Evolutionary conservation across 2,888 invertebrate genomes (phyloP), one percentile per base, ranked within the genome.

Genomic region (Orchesellides sinensis): DNA sequence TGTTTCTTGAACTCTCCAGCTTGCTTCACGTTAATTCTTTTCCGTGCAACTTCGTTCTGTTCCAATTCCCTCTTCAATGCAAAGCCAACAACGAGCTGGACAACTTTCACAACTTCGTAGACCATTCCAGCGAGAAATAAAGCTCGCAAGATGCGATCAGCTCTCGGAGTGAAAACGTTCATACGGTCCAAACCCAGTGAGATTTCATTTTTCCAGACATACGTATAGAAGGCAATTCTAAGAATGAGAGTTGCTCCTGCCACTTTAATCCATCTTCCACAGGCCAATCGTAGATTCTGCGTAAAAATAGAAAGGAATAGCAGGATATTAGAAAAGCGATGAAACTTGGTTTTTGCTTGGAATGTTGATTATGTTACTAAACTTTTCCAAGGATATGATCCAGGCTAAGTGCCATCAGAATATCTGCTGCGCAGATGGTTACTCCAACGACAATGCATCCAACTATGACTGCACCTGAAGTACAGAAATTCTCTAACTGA

Each of bases 371-470:
- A 32, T 10, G 32, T 32, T 10, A 40, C 40, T 21, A 52, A 66
- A 65, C 65, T 66, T 56, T 14, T 6, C 17, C 25, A 73, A n/a
- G 1, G 12, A 80, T 80, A 14, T 80, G 45, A 35, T 80, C 80
- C 72, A 80, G 29, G n/a, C 70, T 52, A n/a, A 80, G 56, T 19
- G 80, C 80, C 80, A 80, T 32, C 17, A 80, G 12, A 3, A 80
- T 63, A 14, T 80, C 80, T 6, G 14, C 17, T 10, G 45, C 72
- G 14, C 72, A 80, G 21, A 80, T 45, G 0, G 56, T 12, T 19
- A 80, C 54, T 23, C 56, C 72, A 32, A 47, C 27, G 23, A 23
- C 2, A 8, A 78, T 79, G 25, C 61, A 65, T 0, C 6, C 29
- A 5, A 63, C 45, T 2, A 79, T 2, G 1, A 54, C 65, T 59